Base-by-base conservation (phyloP, 2,113 vertebrate species). In the Pteruthius melanotis region DNA sequence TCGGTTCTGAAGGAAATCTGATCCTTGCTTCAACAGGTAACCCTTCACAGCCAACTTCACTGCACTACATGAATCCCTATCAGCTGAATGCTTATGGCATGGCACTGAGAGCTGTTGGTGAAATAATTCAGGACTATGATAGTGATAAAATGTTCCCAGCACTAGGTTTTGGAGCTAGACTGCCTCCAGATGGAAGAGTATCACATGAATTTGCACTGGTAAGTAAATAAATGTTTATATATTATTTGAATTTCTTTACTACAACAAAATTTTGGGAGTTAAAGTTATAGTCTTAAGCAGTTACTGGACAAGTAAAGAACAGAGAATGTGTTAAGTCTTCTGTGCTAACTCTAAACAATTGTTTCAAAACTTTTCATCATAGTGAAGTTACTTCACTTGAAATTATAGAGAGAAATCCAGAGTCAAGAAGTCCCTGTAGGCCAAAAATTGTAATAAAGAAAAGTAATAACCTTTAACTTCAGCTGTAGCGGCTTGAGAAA, bases 111-210 rank as follows among this genome's bases (percentile, higher is more conserved):
- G 99, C 99, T 16, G 99, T 99, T 11, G 99, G 99, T 50, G 99
- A 99, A 97, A 99, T 99, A 79, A 99, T 99, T 96, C 99, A 99
- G 97, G 99, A 99, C 97, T 99, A 99, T 33, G 99, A 99, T 97
- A 99, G 99, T 63, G 99, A 99, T 85, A 99, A 99, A 98, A 99
- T 99, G 99, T 99, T 99, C 97, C 99, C 99, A 8, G 99, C 99
- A 6, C 98, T 99, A 86, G 99, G 99, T 31, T 99, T 99, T 90
- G 99, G 99, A 93, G 99, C 99, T 96, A 99, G 99, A 95, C 98
- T 99, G 91, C 99, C 99, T 40, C 99, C 99, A 11, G 99, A 99
- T 77, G 99, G 99, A 95, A 98, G 99, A 53, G 97, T 99, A 79
- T 99, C 99, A 53, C 99, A 99, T 79, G 99, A 99, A 96, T 99